Percentiles rank a stretch among this genome's conserved stretches.
phyloP scores from a whole-genome alignment of 2,113 vertebrate species.

The Passerina amoena region DNA sequence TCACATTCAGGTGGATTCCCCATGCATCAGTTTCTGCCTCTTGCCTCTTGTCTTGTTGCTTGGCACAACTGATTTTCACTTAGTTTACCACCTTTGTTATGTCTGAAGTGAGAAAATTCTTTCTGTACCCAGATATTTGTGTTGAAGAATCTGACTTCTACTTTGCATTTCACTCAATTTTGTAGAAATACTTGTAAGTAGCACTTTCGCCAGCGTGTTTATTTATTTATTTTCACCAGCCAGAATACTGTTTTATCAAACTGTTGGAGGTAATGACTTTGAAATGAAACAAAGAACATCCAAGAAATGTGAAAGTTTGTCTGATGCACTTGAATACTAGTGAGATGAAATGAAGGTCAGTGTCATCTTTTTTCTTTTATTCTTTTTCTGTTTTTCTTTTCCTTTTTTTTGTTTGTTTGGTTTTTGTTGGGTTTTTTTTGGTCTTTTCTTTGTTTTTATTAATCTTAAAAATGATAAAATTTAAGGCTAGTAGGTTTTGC shows the following conservation, averaged over 20 bases:
- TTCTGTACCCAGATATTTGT: not conserved
- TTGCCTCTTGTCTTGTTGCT: not conserved
- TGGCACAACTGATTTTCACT: not conserved
- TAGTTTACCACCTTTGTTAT: not conserved
- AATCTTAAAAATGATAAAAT: not conserved
- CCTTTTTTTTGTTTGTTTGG: not conserved
- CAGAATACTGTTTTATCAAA: not conserved
- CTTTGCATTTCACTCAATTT: not conserved
- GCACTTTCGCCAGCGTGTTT: accelerated
- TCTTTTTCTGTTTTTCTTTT: not conserved
- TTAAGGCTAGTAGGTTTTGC: not conserved
- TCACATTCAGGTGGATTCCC: not conserved
- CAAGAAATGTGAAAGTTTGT: not conserved
- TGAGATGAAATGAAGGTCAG: not conserved
- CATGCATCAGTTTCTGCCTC: not conserved
- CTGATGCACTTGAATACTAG: not conserved
- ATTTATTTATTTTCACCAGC: not conserved
- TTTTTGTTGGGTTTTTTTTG: not conserved
- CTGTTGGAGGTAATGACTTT: not conserved
- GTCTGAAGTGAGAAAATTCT: not conserved
- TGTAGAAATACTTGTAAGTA: not conserved
- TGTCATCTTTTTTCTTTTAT: accelerated
- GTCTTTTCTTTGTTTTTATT: not conserved
- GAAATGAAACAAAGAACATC: not conserved
- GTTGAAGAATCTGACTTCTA: not conserved